A percentile compares a stretch with the other conserved stretches of the same genome.
These are phyloP conservation scores for Gymnocypris eckloni DNA, from an alignment of 2,797 vertebrate species.

Conservation along the genomic window DNA sequence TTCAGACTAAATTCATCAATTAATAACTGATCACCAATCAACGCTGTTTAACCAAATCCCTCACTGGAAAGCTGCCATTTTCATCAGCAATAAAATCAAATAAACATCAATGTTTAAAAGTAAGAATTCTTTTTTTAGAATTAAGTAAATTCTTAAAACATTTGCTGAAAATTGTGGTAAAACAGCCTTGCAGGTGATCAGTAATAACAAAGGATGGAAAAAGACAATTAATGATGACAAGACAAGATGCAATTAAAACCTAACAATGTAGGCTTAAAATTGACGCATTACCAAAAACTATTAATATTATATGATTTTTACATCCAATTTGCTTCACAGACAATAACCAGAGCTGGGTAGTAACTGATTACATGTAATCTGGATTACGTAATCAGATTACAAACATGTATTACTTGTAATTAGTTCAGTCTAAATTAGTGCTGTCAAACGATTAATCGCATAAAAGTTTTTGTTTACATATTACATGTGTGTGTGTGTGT, in stretches of 20 bases:
- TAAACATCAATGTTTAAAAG: neutral
- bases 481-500: too few relatives aligned
- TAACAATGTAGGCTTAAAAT: neutral
- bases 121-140: neutral
- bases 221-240: constrained; percentile 22
- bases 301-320: neutral
- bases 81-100: neutral
- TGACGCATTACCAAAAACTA: neutral
- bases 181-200: constrained; percentile 21
- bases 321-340: neutral
- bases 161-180: neutral
- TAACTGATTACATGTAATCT: neutral
- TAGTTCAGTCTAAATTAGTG: too few relatives aligned
- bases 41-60: constrained; percentile 7
- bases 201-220: constrained; percentile 16
- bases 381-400: neutral
- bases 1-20: constrained; percentile 13
- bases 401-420: neutral
- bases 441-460: too few relatives aligned
- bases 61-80: neutral
- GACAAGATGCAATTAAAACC: neutral
- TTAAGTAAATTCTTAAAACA: neutral
- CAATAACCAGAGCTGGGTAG: neutral
- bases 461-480: too few relatives aligned
- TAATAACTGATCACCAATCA: constrained; percentile 18